Base-by-base conservation (phyloP, 2,113 vertebrate species). In the Trachemys scripta region DNA sequence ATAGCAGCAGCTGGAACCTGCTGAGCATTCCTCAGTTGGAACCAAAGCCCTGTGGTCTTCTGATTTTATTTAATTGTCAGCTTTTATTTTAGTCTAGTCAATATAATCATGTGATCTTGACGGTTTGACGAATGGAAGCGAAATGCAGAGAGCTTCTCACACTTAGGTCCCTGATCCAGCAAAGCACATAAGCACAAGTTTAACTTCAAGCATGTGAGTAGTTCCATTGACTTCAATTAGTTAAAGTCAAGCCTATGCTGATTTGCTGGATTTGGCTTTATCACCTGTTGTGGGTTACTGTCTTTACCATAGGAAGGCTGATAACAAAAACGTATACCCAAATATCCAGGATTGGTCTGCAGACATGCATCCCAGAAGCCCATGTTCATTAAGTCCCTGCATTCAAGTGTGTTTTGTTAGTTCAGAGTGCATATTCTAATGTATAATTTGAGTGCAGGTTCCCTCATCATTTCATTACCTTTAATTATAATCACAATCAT, bases 401-500 rank as follows among this genome's bases (percentile, higher is more conserved):
- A 72, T 47, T 93, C 4, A 0, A 8, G 54, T 92, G 92, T 35
- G 50, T 5, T 94, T 93, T 0, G 1, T 96, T 91, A 65, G 69
- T 94, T 94, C 31, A 35, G 42, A 79, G 42, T 85, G 95, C n/a
- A 25, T 89, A 2, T 92, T 96, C 91, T 89, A 8, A 4, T 94
- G 50, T 81, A 87, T 47, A 91, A 87, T 81, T 59, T 0, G 53
- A 92, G 54, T 51, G 78, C 75, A 69, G 50, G 75, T 95, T 84
- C 91, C 93, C 93, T 96, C 90, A 95, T 95, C 69, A 82, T 97
- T 95, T 92, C 80, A 87, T 90, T 97, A 85, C 47, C 75, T 94
- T 95, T 96, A 95, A 96, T 96, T 96, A 90, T 76, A 93, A 47
- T 81, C 27, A 49, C 93, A 94, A 95, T 95, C 20, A 69, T 95